phyloP scores from a whole-genome alignment of 2,888 invertebrate species.

The Drosophila fungiperda region DNA sequence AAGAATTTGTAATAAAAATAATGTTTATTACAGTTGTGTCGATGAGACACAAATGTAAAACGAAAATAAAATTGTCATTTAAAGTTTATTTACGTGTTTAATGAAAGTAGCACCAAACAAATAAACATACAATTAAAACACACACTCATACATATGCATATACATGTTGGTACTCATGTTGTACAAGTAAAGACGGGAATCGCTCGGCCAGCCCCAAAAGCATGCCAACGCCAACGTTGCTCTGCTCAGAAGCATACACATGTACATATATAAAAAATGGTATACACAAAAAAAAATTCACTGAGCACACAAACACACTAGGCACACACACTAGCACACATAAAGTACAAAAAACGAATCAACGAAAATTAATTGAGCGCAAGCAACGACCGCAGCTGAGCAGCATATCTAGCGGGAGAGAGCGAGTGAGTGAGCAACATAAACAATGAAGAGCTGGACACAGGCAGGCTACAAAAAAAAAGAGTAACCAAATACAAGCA shows the following conservation, averaged over 20 bases:
- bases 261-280: constrained; percentile 75
- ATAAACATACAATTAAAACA: constrained; percentile 14
- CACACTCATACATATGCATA: constrained; percentile 1
- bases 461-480: constrained; percentile 41
- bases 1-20: background rate
- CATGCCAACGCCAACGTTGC: constrained; percentile 44
- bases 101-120: constrained; percentile 23
- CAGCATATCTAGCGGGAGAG: constrained; percentile 48
- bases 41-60: background rate
- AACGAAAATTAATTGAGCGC: constrained; percentile 80
- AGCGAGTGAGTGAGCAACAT: constrained; percentile 71
- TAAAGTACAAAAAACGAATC: constrained; percentile 71
- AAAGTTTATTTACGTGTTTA: constrained; percentile 7
- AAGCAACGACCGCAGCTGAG: constrained; percentile 62
- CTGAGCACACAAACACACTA: constrained; percentile 28
- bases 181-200: constrained; percentile 36
- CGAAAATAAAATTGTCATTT: background rate
- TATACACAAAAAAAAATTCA: constrained; percentile 82
- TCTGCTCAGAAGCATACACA: constrained; percentile 44
- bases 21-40: background rate
- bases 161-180: constrained; percentile 16
- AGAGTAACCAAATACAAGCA: constrained; percentile 27
- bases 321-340: constrained; percentile 11
- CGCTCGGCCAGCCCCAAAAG: constrained; percentile 51
- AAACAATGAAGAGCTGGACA: constrained; percentile 69